A percentile compares a stretch with the other conserved stretches of the same genome.
These are phyloP conservation scores for Orthosia gracilis DNA, from an alignment of 2,888 invertebrate genomes.

Conservation along the genomic window DNA sequence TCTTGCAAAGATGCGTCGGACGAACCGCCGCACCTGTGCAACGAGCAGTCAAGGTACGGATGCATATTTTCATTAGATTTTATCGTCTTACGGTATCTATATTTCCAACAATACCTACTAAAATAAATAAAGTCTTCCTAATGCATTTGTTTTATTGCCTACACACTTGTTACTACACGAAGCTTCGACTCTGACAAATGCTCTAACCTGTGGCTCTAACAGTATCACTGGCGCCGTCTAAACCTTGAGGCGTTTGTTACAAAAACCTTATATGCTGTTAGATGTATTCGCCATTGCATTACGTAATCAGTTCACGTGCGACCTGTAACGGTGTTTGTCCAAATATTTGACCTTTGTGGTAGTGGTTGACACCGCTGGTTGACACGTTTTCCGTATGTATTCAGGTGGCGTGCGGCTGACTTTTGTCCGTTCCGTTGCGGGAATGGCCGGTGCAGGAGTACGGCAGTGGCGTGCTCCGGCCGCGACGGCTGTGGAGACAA, in stretches of 20 bases:
- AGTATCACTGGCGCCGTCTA: conserved; percentile 23
- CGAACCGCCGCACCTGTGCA: conserved; percentile 95
- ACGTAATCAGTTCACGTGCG: conserved; percentile 76
- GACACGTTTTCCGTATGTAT: conserved; percentile 67
- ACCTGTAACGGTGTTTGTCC: conserved; percentile 75
- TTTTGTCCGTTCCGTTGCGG: conserved; percentile 96
- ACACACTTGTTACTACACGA: conserved; percentile 33
- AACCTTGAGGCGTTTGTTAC: conserved; percentile 35
- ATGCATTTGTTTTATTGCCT: conserved; percentile 34
- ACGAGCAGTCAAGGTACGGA: conserved; percentile 90
- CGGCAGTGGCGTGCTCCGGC: conserved; percentile 97
- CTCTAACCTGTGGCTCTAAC: conserved; percentile 33
- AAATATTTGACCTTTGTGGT: conserved; percentile 78
- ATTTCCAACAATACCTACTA: conserved; percentile 30
- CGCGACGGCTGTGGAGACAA: conserved; percentile 98
- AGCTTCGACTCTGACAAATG: conserved; percentile 34
- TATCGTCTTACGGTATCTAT: conserved; percentile 41
- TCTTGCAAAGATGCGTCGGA: conserved; percentile 97
- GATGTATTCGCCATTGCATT: conserved; percentile 64
- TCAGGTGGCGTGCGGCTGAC: conserved; percentile 88
- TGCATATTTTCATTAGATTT: conserved; percentile 10
- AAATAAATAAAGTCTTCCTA: conserved; percentile 21
- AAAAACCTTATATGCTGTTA: conserved; percentile 46
- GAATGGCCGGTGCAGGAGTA: conserved; percentile 97
- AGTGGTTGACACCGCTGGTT: conserved; percentile 63